phyloP scores from a whole-genome alignment of 2,113 vertebrate genomes.

The Speoplatyrhinus poulsoni region DNA sequence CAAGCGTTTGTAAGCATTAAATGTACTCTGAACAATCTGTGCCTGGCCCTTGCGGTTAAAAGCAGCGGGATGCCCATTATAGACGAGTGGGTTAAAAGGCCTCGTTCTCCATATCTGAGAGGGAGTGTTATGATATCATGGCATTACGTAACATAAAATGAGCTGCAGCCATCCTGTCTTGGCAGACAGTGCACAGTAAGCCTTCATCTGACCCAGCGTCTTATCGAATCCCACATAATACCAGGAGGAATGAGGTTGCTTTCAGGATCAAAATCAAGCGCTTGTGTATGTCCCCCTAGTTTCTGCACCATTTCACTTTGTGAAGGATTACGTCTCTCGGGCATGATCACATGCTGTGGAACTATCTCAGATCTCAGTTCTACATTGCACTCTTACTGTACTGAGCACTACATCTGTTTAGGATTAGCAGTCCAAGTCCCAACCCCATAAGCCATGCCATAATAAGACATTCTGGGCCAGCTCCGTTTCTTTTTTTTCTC shows the following conservation, averaged over 20 bases:
- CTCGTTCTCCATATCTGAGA: background rate
- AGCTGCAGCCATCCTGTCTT: slow-evolving; percentile 8
- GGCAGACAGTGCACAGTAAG: slow-evolving; percentile 9
- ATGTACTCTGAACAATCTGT: no score
- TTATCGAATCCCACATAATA: slow-evolving; percentile 50
- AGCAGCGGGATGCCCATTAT: no score
- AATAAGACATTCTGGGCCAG: slow-evolving; percentile 26
- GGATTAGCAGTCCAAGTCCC: slow-evolving; percentile 54
- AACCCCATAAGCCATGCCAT: slow-evolving; percentile 21
- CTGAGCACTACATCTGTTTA: slow-evolving; percentile 57
- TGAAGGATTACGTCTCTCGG: slow-evolving; percentile 53
- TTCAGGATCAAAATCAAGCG: slow-evolving; percentile 51
- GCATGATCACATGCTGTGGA: slow-evolving; percentile 57
- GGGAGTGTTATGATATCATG: background rate
- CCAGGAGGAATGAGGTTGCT: slow-evolving; percentile 32
- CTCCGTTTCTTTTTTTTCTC: slow-evolving; percentile 33
- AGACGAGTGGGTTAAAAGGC: background rate
- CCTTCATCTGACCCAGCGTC: slow-evolving; percentile 30
- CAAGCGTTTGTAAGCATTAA: no score
- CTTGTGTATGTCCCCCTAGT: slow-evolving; percentile 39
- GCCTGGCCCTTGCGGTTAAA: no score
- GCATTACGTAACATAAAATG: background rate
- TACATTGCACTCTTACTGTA: slow-evolving; percentile 36
- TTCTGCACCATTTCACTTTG: slow-evolving; percentile 41
- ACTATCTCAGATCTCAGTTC: slow-evolving; percentile 40